Evolutionary conservation across 2,888 invertebrate species (phyloP).

Genomic region (Epinotia bilunana): DNA sequence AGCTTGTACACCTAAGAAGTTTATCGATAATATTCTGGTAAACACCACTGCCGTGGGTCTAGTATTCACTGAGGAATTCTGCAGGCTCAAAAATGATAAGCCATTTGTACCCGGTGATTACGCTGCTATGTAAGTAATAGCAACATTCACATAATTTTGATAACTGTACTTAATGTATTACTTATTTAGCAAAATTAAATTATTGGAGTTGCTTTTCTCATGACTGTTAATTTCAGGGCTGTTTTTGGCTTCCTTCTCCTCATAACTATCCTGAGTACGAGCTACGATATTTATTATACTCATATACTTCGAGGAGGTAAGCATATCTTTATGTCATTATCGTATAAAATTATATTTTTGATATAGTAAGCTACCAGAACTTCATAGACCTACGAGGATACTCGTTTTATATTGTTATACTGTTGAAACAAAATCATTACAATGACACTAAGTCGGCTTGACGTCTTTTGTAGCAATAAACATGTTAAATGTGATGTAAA

Average conservation of each 20-base stretch:
- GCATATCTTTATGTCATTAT: constrained; percentile 10
- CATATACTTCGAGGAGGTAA: constrained; percentile 58
- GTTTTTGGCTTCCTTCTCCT: constrained; percentile 55
- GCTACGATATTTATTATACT: constrained; percentile 58
- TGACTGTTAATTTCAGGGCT: constrained; percentile 50
- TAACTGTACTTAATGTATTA: neutral
- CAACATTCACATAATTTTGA: neutral
- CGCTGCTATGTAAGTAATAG: constrained; percentile 67
- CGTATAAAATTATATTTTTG: neutral
- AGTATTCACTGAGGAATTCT: constrained; percentile 60
- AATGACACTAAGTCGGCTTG: too few species aligned
- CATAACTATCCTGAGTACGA: constrained; percentile 62
- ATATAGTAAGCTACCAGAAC: neutral
- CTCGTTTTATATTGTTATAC: too few species aligned
- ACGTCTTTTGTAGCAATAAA: too few species aligned
- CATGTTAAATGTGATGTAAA: too few species aligned
- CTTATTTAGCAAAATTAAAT: neutral
- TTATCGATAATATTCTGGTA: constrained; percentile 54
- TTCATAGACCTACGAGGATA: neutral
- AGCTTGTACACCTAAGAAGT: constrained; percentile 62
- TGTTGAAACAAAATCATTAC: too few species aligned
- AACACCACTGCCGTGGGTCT: constrained; percentile 54
- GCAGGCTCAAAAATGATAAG: constrained; percentile 71
- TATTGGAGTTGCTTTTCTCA: neutral
- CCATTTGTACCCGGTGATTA: constrained; percentile 71